Evolutionary conservation across 2,113 vertebrate species (phyloP).

Genomic region (Synodontis membranacea): DNA sequence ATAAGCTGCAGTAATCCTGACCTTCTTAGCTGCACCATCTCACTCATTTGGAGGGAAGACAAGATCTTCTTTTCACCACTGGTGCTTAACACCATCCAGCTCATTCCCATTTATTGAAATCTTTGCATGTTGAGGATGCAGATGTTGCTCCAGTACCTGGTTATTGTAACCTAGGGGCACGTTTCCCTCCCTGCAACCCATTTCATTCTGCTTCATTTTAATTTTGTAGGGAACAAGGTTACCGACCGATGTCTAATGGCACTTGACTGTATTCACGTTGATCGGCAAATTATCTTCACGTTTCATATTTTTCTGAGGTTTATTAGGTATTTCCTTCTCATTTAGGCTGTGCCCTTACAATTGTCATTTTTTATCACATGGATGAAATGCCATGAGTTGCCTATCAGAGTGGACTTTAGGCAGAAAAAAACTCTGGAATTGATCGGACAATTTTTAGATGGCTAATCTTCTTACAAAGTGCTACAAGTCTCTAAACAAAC

Average conservation of each 20-base stretch:
- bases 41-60: not conserved
- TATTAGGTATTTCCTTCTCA: not conserved
- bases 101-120: not conserved
- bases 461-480: not conserved
- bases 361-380: not conserved
- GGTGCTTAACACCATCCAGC: not conserved
- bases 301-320: not conserved
- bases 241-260: not conserved
- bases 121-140: not conserved
- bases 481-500: not conserved
- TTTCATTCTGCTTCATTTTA: not conserved
- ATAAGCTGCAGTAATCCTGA: not conserved
- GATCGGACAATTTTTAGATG: not conserved
- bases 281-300: not conserved
- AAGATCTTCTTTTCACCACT: not conserved
- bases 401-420: not conserved
- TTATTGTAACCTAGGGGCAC: not conserved
- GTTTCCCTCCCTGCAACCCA: not conserved
- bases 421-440: not conserved
- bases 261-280: not conserved
- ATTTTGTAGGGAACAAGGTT: not conserved
- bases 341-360: not conserved
- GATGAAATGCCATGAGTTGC: not conserved
- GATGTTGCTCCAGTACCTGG: not conserved
- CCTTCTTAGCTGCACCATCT: not conserved